Base-by-base conservation (phyloP, 2,113 vertebrate genomes). In the Gallinago media region DNA sequence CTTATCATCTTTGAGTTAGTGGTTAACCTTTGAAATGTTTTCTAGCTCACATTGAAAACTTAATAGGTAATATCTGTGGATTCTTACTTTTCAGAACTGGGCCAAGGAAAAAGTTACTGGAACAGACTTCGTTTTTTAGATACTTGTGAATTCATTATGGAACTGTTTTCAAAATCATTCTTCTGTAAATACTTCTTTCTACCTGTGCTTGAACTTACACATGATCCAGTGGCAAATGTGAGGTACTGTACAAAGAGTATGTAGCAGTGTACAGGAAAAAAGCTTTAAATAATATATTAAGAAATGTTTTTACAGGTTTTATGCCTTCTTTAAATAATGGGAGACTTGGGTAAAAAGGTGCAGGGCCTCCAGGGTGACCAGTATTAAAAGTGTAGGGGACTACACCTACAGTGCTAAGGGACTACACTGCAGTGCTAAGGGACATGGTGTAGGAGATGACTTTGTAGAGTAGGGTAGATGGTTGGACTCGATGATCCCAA, bases 81-180 rank as follows among this genome's bases (percentile, higher is more conserved):
- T 93, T 66, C 66, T 97, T 96, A 31, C 85, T 79, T 97, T 98
- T 73, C 97, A 99, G 99, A 99, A 96, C 95, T 99, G 70, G 99
- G 99, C 85, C 99, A 99, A 97, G 99, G 99, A 73, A 99, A 98
- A 97, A 99, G 99, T 97, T 99, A 99, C 32, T 99, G 99, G 99
- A 99, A 99, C 97, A 99, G 99, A 88, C 98, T 99, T 85, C 98
- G 99, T 12, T 99, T 99, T 97, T 98, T 99, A 87, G 99, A 99
- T 94, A 98, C 99, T 74, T 99, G 99, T 98, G 99, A 99, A 98
- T 99, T 98, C 84, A 99, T 99, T 92, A 99, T 98, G 86, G 99
- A 99, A 78, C 97, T 99, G 50, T 99, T 99, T 98, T 99, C 99
- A 86, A 99, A 99, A 87, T 99, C 99, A 63, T 99, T 99, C 98